A percentile compares a stretch with the other conserved stretches of the same genome.
These are phyloP conservation scores for Brachynemurus nebulosus DNA, from an alignment of 2,888 invertebrate species.

Conservation along the genomic window DNA sequence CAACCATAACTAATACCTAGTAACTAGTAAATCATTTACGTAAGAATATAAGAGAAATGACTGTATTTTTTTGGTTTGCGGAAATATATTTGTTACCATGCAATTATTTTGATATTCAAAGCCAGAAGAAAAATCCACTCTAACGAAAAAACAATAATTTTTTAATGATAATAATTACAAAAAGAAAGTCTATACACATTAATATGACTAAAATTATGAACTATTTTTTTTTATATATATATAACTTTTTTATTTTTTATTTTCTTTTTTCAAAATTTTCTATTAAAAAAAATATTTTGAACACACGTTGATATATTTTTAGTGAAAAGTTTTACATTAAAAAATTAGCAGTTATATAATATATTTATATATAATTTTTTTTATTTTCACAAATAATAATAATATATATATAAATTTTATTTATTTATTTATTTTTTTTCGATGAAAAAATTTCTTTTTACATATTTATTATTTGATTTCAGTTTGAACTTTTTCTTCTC, in stretches of 20 bases:
- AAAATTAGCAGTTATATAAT: conserved; percentile 1
- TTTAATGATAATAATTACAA: no score
- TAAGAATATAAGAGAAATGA: no score
- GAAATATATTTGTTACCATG: no score
- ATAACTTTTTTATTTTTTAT: neutral
- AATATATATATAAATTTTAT: neutral
- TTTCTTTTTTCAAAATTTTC: neutral
- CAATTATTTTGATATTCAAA: no score
- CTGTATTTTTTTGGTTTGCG: no score
- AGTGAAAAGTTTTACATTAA: conserved; percentile 2
- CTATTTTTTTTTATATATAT: neutral
- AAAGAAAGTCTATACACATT: no score
- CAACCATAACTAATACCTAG: no score
- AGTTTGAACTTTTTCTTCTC: no score
- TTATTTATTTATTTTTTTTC: neutral
- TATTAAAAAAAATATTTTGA: conserved; percentile 1
- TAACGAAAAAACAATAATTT: no score
- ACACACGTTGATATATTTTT: neutral
- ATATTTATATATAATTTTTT: neutral
- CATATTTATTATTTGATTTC: neutral
- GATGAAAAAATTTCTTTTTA: no score
- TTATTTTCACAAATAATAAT: neutral
- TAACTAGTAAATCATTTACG: no score
- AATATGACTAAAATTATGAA: neutral
- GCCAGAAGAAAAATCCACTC: no score